phyloP scores from a whole-genome alignment of 2,888 invertebrate genomes.

The Drosophila tanythrix region DNA sequence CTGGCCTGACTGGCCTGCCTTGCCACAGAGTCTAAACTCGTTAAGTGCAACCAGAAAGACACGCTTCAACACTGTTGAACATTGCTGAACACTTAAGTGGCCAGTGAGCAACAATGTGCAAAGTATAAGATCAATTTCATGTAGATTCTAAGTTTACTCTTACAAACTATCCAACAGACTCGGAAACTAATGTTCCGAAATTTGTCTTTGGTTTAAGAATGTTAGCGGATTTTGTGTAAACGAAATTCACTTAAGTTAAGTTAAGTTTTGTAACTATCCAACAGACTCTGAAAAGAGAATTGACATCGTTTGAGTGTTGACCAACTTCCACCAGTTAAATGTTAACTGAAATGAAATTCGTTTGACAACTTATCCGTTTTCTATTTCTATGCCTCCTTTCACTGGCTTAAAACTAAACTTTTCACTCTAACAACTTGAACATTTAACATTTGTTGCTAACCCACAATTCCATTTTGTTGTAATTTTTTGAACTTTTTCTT shows the following conservation, averaged over 20 bases:
- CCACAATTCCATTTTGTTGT: constrained; percentile 30
- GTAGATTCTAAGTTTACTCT: neutral
- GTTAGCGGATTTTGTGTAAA: neutral
- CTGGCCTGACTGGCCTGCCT: neutral
- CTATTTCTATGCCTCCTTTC: neutral
- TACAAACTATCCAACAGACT: neutral
- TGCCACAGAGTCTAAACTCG: constrained; percentile 1
- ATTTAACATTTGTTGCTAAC: constrained; percentile 5
- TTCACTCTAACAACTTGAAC: neutral
- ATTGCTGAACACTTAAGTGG: constrained; percentile 9
- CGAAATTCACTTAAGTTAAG: no score
- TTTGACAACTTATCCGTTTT: neutral
- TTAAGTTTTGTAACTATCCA: neutral
- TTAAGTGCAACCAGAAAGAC: constrained; percentile 9
- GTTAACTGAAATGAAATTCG: neutral
- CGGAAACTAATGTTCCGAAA: neutral
- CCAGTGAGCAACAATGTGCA: constrained; percentile 8
- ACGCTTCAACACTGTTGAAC: constrained; percentile 2
- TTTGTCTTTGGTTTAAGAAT: neutral
- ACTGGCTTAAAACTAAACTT: neutral
- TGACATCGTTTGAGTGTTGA: neutral
- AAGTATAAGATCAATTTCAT: neutral
- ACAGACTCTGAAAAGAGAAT: no score
- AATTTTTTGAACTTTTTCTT: constrained; percentile 2
- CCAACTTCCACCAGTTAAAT: neutral